phyloP scores from a whole-genome alignment of 2,797 vertebrate species.

The Falco rusticolus region DNA sequence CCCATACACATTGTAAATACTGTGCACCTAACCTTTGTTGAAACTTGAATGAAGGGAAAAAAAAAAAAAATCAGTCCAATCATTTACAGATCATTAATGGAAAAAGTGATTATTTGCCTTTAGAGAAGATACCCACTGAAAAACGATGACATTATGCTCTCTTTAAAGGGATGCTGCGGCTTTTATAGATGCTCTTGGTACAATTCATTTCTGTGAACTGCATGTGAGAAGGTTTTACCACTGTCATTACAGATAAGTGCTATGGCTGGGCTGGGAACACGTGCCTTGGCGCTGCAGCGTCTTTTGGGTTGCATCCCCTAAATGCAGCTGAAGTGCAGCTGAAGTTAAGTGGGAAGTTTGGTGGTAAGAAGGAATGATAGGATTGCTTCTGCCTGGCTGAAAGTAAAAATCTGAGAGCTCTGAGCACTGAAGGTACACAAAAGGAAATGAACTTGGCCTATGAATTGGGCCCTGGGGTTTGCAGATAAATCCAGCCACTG shows the following conservation, averaged over 20 bases:
- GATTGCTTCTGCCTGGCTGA: conserved; percentile 26
- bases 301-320: background rate
- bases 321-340: background rate
- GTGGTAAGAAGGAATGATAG: background rate
- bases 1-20: background rate
- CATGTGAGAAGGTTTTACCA: background rate
- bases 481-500: conserved; percentile 4
- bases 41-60: background rate
- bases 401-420: conserved; percentile 42
- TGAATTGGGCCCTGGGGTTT: conserved; percentile 44
- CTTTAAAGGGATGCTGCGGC: background rate
- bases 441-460: conserved; percentile 33
- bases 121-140: conserved; percentile 50
- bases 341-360: conserved; percentile 43
- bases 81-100: background rate
- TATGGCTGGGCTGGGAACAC: conserved; percentile 23
- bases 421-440: background rate
- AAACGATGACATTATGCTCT: conserved; percentile 32
- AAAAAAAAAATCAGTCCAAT: background rate
- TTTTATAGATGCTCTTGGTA: conserved; percentile 36
- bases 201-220: conserved; percentile 33
- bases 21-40: background rate
- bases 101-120: conserved; percentile 49
- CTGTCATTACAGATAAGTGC: background rate
- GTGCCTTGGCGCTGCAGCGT: background rate